Base-by-base conservation (phyloP, 2,797 vertebrate species). In the Podargus strigoides region DNA sequence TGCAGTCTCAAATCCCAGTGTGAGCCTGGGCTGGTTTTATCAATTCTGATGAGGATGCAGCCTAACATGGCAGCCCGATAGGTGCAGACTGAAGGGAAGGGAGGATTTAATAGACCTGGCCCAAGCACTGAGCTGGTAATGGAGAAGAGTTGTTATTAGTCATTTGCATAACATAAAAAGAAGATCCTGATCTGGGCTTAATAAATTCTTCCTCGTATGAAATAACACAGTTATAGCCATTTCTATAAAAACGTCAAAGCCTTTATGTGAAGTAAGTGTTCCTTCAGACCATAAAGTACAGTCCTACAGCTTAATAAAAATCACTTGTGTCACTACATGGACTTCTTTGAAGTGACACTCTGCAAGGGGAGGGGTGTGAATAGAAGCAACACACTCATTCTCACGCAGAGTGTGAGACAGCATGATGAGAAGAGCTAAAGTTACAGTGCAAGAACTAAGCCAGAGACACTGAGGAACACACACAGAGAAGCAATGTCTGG, bases 161-260 rank as follows among this genome's bases (percentile, higher is more conserved):
- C 9, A 53, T 94, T 84, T 95, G 76, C 91, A 59, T 82, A 91
- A 89, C 32, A 72, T 91, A 75, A 89, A 75, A 95, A 77, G 53
- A 37, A 46, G 86, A 89, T 84, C 41, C 69, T 81, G 73, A 89
- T 84, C 50, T 41, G 77, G 32, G 39, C 76, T 85, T 87, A 82
- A 84, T 92, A 89, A 95, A 91, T 90, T 92, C 59, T 91, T 86
- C 62, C 56, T 70, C 2, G 0, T 85, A 82, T 28, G 64, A 59
- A 95, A 91, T 77, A 95, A 90, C 75, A 72, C 26, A 60, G 59
- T 88, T 94, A 67, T 41, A 91, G 50, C 47, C 4, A 4, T 83
- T 96, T 89, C 87, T 85, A 87, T 95, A 78, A 96, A 94, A 95
- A 89, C 60, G 66, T 82, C 83, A 89, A 58, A 87, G 80, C 32